Conservation (phyloP, 2,888 invertebrate species). For the Strigamia maritima region DNA sequence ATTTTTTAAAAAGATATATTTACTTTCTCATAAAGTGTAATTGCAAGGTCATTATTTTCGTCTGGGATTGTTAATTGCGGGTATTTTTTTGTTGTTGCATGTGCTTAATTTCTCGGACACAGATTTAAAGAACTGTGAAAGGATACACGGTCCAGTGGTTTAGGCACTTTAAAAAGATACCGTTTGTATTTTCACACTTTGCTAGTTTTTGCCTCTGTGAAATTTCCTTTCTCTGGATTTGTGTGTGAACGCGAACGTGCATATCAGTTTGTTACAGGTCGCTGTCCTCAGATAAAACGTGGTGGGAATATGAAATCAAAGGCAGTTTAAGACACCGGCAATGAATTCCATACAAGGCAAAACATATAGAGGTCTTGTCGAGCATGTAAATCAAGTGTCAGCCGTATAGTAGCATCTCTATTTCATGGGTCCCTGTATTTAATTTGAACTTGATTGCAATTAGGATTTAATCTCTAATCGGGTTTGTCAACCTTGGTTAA, state of each 20-base stretch:
- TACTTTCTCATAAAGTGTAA: not conserved
- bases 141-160: not conserved
- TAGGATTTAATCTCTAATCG: no score
- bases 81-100: not conserved
- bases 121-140: slow-evolving; percentile 16
- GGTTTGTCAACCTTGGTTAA: no score
- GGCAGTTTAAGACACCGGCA: slow-evolving; percentile 11
- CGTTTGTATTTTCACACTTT: slow-evolving; percentile 29
- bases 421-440: not conserved
- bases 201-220: slow-evolving; percentile 18
- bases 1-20: not conserved
- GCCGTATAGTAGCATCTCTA: not conserved
- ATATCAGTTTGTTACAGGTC: not conserved
- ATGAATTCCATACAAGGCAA: slow-evolving; percentile 30
- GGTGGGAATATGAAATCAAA: not conserved
- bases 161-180: slow-evolving; percentile 2
- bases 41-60: not conserved
- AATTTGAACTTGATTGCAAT: not conserved
- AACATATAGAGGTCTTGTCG: not conserved
- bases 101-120: not conserved
- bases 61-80: slow-evolving; percentile 15
- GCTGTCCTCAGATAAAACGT: not conserved
- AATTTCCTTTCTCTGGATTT: not conserved
- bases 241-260: not conserved
- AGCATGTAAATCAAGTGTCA: not conserved